Base-by-base conservation (phyloP, 2,888 invertebrate genomes). In the Lycophotia porphyrea region DNA sequence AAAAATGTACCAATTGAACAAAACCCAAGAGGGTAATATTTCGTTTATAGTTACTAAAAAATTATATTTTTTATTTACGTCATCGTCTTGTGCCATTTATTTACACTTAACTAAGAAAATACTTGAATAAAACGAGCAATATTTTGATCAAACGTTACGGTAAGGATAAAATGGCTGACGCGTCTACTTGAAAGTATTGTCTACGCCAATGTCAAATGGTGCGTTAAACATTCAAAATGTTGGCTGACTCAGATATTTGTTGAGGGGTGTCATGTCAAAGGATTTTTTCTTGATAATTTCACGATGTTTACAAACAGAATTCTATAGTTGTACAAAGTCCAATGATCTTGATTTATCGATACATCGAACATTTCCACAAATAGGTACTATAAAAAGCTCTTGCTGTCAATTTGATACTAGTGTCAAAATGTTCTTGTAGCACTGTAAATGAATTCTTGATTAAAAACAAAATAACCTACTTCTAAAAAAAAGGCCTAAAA, bases 221-320 rank as follows among this genome's bases (percentile, higher is more conserved):
- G 84, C 88, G 80, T 76, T 77, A 78, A 79, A 82, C 74, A 80
- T 85, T 79, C 77, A 73, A 81, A 81, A 88, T 84, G 78, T 79
- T 73, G 73, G 84, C 80, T 78, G 87, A 81, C 72, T 78, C 76
- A 83, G 77, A 63, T 52, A 63, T 47, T 60, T 44, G n/a, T 74
- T 69, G 74, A 74, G 60, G 72, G 68, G 74, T 64, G 78, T 65
- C 58, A 71, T 65, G 24, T 9, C 39, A 58, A 58, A 42, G 63
- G 64, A 42, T 44, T 44, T 55, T 75, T 49, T 74, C 34, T 74
- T 27, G 74, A 58, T 65, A 49, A 36, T 44, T 58, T 13, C 58
- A 44, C 15, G 21, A 49, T 63, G 39, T 60, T 68, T 68, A 63
- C 36, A 44, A 80, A 71, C n/a, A 44, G 31, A 74, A 68, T 49